These are phyloP conservation scores for Zalophus californianus DNA, from an alignment of 2,797 vertebrate species.

Conservation along the genomic window DNA sequence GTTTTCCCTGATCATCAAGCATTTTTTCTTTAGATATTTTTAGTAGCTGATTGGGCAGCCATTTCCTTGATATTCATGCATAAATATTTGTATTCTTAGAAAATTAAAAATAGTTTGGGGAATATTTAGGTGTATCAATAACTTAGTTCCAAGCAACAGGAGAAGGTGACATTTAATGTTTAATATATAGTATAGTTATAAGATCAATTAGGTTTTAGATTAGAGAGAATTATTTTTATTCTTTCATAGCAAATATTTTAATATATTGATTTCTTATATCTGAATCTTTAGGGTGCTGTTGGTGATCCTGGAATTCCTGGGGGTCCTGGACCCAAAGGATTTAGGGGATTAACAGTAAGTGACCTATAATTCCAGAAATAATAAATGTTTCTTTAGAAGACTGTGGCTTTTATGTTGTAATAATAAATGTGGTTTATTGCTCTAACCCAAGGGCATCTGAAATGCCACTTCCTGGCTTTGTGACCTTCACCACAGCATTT, in stretches of 20 bases:
- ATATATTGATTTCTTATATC: slow-evolving; percentile 55
- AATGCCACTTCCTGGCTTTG: neutral
- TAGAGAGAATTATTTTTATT: slow-evolving; percentile 19
- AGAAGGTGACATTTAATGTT: neutral
- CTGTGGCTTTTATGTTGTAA: neutral
- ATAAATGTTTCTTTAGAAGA: slow-evolving; percentile 11
- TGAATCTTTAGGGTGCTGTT: slow-evolving; percentile 64
- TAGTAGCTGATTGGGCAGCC: neutral
- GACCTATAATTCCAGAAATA: neutral
- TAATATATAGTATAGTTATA: neutral
- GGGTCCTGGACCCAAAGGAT: slow-evolving; percentile 68
- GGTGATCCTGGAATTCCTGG: slow-evolving; percentile 66
- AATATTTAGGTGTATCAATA: neutral
- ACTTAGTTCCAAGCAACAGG: slow-evolving; percentile 7
- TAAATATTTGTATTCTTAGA: slow-evolving; percentile 34
- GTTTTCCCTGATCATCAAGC: slow-evolving; percentile 38
- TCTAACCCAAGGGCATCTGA: neutral
- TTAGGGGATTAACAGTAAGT: slow-evolving; percentile 62
- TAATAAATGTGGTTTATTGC: neutral
- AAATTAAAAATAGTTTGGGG: slow-evolving; percentile 19
- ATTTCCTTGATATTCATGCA: neutral
- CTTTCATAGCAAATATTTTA: slow-evolving; percentile 29
- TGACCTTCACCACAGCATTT: neutral
- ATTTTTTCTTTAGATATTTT: slow-evolving; percentile 17
- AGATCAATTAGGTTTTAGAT: neutral